Evolutionary conservation across 2,888 invertebrate genomes (phyloP), one percentile per base, ranked within the genome.

Genomic region (Lasioglossum pauxillum): DNA sequence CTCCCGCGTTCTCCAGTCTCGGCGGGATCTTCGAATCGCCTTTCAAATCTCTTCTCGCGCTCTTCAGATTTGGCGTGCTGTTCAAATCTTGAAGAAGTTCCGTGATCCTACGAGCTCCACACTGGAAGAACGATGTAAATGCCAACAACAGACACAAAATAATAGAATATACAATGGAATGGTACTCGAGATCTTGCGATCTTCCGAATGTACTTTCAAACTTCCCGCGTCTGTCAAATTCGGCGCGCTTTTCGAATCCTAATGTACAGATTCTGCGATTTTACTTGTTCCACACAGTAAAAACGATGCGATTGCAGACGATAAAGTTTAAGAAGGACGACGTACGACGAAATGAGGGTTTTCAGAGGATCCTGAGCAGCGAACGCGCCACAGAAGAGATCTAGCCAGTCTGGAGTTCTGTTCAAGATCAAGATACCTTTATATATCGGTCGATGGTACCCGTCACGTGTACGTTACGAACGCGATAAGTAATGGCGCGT

Each of bases 361-460:
- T 16, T 67, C 19, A 16, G 19, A 35, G 35, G 35, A 67, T 67
- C 35, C 31, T 14, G 60, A 27, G 60, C 60, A 60, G 60, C 27
- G 60, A 31, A 41, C 49, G 49, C 14, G 60, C 71, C 31, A 57
- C n/a, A 53, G 41, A 73, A 57, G 76, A 72, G 73, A 35, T 16
- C 77, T 14, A 46, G 27, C 27, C 19, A 16, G 72, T 71, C 35
- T 85, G 35, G 78, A 23, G 69, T 64, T 27, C 14, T 44, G 80
- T 84, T 88, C 85, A 84, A 85, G 85, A 91, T 88, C 86, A 88
- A 76, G 80, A 89, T 87, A 92, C 88, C 89, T 90, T 87, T 88
- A 88, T 90, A 91, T 83, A 85, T 89, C 69, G 69, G 64, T 60
- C 75, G 80, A 75, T 76, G 78, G 44, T 31, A 69, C 75, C 38